These are phyloP conservation scores for Patiria pectinifera DNA, from an alignment of 53 echinoderm and acorn worm species.

Conservation along the genomic window DNA sequence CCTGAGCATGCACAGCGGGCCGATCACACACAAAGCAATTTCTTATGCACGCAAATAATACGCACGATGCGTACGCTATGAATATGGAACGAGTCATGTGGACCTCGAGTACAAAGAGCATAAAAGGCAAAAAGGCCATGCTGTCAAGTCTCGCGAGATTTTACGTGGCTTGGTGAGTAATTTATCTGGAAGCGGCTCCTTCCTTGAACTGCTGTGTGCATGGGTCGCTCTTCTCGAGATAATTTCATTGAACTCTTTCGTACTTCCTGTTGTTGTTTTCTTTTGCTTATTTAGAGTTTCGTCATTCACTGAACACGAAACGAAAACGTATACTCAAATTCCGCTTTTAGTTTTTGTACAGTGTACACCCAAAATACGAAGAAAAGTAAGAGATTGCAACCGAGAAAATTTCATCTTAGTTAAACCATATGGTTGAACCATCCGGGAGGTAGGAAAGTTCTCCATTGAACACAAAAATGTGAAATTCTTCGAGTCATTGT, in stretches of 20 bases:
- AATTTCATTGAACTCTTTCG: not conserved
- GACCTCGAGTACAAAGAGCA: slow-evolving; percentile 54
- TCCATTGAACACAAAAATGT: no score
- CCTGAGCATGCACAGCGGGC: slow-evolving; percentile 49
- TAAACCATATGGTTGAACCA: no score
- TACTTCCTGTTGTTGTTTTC: not conserved
- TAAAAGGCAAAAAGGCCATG: slow-evolving; percentile 13
- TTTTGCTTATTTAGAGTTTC: not conserved
- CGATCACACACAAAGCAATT: slow-evolving; percentile 58
- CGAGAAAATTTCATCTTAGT: no score
- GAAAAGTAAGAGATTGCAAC: no score
- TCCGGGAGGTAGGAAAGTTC: no score
- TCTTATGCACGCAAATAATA: slow-evolving; percentile 64
- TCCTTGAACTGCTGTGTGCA: slow-evolving; percentile 23
- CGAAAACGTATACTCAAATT: not conserved
- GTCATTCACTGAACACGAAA: not conserved
- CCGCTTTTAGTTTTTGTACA: not conserved
- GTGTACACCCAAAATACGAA: not conserved
- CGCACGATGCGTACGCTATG: slow-evolving; percentile 54
- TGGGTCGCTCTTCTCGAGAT: not conserved
- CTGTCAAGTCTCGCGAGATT: slow-evolving; percentile 46
- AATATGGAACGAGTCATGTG: slow-evolving; percentile 50
- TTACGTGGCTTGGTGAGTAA: slow-evolving; percentile 29
- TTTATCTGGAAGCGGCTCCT: not conserved
- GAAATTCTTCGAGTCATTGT: no score